Evolutionary conservation across 2,797 vertebrate genomes (phyloP).

Genomic region (Acipenser transmontanus): DNA sequence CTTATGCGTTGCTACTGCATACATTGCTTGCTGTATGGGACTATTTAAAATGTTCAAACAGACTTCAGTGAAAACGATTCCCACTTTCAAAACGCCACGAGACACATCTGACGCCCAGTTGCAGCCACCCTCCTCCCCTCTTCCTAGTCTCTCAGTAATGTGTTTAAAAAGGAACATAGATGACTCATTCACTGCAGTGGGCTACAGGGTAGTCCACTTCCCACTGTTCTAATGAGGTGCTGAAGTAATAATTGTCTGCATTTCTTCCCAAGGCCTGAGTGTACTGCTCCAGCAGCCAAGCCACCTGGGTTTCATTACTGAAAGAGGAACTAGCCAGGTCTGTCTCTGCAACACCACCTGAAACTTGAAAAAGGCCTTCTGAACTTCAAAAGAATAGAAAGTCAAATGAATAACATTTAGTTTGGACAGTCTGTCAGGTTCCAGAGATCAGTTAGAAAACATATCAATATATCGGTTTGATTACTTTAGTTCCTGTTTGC

Average conservation of each 20-base stretch:
- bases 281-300: neutral
- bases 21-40: no score
- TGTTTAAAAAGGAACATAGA: slow-evolving; percentile 10
- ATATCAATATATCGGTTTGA: no score
- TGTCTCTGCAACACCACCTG: slow-evolving; percentile 1
- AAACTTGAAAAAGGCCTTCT: slow-evolving; percentile 2
- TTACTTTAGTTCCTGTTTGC: no score
- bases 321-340: slow-evolving; percentile 1
- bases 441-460: no score
- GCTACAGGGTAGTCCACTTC: neutral
- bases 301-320: slow-evolving; percentile 14
- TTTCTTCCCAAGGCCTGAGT: neutral
- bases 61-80: no score
- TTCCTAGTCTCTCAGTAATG: neutral
- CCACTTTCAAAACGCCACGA: neutral
- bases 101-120: neutral
- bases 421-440: neutral
- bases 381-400: slow-evolving; percentile 5
- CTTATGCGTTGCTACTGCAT: no score
- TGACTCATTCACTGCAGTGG: neutral
- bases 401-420: neutral
- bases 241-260: slow-evolving; percentile 13
- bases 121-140: neutral
- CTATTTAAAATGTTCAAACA: no score
- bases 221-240: slow-evolving; percentile 6